A percentile compares a stretch with the other conserved stretches of the same genome.
phyloP scores from a whole-genome alignment of 2,888 invertebrate genomes.

The Hypomecis punctinalis region DNA sequence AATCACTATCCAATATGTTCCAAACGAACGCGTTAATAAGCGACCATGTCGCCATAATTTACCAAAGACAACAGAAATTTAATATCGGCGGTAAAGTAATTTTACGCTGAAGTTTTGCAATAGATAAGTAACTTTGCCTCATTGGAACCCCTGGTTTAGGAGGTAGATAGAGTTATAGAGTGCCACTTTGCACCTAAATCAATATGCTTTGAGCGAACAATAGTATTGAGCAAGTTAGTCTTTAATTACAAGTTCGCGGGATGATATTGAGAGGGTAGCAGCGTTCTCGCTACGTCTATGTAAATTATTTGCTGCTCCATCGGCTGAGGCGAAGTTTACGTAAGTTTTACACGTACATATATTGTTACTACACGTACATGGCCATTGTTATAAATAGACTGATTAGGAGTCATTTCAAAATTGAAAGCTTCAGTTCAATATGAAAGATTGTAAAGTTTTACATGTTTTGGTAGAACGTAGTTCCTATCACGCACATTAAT shows the following conservation, averaged over 20 bases:
- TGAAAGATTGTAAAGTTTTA: too few relatives aligned
- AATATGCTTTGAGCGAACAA: conserved; percentile 68
- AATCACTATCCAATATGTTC: conserved; percentile 56
- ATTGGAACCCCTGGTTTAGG: conserved; percentile 60
- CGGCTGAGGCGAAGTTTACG: neutral
- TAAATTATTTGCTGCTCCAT: conserved; percentile 17
- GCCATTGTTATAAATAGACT: too few relatives aligned
- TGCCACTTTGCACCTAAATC: conserved; percentile 69
- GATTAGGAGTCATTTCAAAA: too few relatives aligned
- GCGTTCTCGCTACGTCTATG: conserved; percentile 7
- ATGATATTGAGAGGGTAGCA: conserved; percentile 41
- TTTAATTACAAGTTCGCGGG: conserved; percentile 50
- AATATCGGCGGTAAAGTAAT: conserved; percentile 78
- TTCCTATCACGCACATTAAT: too few relatives aligned
- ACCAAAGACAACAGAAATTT: conserved; percentile 78
- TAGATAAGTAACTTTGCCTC: conserved; percentile 72
- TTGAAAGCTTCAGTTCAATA: too few relatives aligned
- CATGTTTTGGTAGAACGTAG: too few relatives aligned
- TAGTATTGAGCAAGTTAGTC: conserved; percentile 51
- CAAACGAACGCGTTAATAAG: conserved; percentile 63
- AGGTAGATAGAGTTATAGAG: conserved; percentile 66
- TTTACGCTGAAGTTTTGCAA: conserved; percentile 77
- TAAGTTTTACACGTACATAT: neutral
- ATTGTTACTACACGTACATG: neutral
- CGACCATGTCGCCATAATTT: conserved; percentile 69